Evolutionary conservation across 2,113 vertebrate species (phyloP).

Genomic region (Euleptes europaea): DNA sequence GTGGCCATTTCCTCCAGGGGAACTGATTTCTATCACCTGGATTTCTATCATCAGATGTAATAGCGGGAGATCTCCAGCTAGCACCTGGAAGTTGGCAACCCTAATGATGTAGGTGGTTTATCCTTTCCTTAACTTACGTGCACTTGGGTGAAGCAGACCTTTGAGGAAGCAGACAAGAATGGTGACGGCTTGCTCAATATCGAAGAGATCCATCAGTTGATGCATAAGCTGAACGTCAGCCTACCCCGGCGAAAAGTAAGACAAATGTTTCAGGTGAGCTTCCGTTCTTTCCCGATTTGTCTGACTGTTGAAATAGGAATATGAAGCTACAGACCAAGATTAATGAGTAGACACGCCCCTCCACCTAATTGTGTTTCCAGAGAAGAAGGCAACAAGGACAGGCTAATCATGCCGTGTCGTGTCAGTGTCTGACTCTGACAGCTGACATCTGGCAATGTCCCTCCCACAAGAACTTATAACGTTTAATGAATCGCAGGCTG

Average conservation of each 20-base stretch:
- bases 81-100: too few species aligned
- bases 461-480: neutral
- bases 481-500: constrained; percentile 6
- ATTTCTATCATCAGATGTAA: too few species aligned
- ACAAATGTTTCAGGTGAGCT: constrained; percentile 97
- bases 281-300: neutral
- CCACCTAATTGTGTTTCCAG: neutral
- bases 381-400: neutral
- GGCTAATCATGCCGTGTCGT: neutral
- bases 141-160: constrained; percentile 97
- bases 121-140: constrained; percentile 79
- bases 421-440: neutral
- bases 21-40: too few species aligned
- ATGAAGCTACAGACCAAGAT: neutral
- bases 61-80: too few species aligned
- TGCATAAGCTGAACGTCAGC: constrained; percentile 97
- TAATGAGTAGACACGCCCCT: neutral
- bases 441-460: neutral
- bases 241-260: constrained; percentile 95
- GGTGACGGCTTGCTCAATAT: constrained; percentile 94
- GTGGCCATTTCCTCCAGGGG: too few species aligned
- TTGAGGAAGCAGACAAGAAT: constrained; percentile 96
- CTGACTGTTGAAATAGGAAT: neutral
- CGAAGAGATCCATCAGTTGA: constrained; percentile 95
- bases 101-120: neutral